Evolutionary conservation across 2,113 vertebrate species (phyloP), one percentile per base, ranked within the genome.

Genomic region (Phrynosoma platyrhinos): DNA sequence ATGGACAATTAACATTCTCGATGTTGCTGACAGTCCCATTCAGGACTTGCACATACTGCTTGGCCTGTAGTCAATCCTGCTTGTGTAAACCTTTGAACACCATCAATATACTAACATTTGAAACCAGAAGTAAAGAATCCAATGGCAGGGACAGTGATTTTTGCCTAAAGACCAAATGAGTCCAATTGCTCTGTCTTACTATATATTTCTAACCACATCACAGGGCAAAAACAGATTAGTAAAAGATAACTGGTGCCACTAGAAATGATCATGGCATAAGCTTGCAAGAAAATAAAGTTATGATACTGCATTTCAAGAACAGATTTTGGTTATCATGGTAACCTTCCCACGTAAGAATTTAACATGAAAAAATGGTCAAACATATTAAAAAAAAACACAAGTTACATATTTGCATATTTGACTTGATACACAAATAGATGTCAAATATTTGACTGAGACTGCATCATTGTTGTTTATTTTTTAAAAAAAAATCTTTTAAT

Each of bases 261-360:
- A 20, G 1, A 90, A 76, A 84, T 74, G 30, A 2, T 1, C 81
- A 83, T 79, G 62, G 79, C 42, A 66, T 30, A 88, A 85, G 84
- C 2, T 13, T 0, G 23, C 5, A 87, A 94, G 72, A 42, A 92
- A 88, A 85, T 16, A 66, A 88, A 36, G 30, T 2, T 71, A 13
- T 47, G 64, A 58, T 83, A 52, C 82, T 88, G 88, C 71, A 87
- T 36, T 82, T 91, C 72, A 30, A 90, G 88, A 79, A 77, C 0
- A 0, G 30, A 32, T 83, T 85, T 87, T 32, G 72, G 76, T 85
- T 42, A 77, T 62, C 71, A 71, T 0, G 6, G 47, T 47, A 86
- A 85, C 9, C 30, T 92, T 89, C 82, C 84, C 71, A 94, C 88
- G 81, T 0, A 53, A 72, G 62, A 4, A 32, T 32, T 86, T 92